Conservation (phyloP, 2,888 invertebrate species). For the Protonemura montana region DNA sequence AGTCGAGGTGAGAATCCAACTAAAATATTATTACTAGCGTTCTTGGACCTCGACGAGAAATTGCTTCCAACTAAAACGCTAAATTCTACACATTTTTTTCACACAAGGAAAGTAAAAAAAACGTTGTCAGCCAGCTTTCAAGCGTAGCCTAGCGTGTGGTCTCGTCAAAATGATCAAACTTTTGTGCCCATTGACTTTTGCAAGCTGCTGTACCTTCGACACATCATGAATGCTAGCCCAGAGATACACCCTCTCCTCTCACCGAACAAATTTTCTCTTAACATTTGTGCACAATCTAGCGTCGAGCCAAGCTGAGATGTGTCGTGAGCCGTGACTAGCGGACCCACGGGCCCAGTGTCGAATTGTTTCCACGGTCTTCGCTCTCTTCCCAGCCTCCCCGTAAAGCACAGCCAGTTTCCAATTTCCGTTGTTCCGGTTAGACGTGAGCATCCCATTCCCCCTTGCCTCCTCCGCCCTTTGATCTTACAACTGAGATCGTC, state of each 20-base stretch:
- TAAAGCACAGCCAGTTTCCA: slow-evolving; percentile 31
- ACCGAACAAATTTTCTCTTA: not conserved
- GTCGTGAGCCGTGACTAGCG: not conserved
- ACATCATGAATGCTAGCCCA: not conserved
- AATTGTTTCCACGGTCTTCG: not conserved
- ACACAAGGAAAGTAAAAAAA: not conserved
- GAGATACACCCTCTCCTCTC: not conserved
- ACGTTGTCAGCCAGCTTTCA: not conserved
- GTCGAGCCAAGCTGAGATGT: not conserved
- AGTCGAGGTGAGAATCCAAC: slow-evolving; percentile 55
- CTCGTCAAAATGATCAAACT: not conserved
- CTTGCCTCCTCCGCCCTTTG: not conserved
- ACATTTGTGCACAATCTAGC: not conserved
- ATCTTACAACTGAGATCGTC: slow-evolving; percentile 12
- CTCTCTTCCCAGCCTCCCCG: not conserved
- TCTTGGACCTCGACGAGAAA: not conserved
- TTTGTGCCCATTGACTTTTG: not conserved
- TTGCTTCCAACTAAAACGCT: not conserved
- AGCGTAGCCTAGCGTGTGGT: not conserved
- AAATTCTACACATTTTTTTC: not conserved
- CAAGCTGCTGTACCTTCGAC: not conserved
- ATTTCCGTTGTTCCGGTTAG: slow-evolving; percentile 30
- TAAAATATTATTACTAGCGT: too few relatives aligned
- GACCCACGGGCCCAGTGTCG: not conserved
- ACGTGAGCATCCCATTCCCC: not conserved